Percentiles rank a stretch among this genome's conserved stretches.
Conservation (phyloP, 2,888 invertebrate genomes). For the Phengaris arion region DNA sequence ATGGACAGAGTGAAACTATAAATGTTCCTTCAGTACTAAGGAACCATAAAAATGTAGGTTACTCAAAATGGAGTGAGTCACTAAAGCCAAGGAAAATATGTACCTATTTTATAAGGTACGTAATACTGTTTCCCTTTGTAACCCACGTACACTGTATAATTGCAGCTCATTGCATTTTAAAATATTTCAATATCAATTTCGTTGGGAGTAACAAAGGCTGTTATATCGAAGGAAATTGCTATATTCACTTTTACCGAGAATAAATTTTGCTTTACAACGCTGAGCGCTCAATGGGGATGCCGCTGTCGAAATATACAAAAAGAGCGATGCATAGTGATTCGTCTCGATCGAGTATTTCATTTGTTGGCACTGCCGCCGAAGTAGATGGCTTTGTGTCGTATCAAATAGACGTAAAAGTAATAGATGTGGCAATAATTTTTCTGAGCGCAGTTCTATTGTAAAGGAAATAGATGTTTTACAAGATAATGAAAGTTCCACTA, state of each 20-base stretch:
- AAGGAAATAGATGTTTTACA: slow-evolving; percentile 21
- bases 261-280: slow-evolving; percentile 49
- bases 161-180: slow-evolving; percentile 32
- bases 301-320: slow-evolving; percentile 61
- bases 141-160: slow-evolving; percentile 25
- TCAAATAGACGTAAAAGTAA: slow-evolving; percentile 48
- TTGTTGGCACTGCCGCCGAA: slow-evolving; percentile 57
- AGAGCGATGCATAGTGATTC: slow-evolving; percentile 65
- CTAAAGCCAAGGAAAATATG: slow-evolving; percentile 2
- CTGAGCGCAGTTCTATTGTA: slow-evolving; percentile 18
- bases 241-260: slow-evolving; percentile 44
- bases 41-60: background rate
- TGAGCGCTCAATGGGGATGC: slow-evolving; percentile 53
- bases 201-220: slow-evolving; percentile 37
- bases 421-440: slow-evolving; percentile 44
- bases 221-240: slow-evolving; percentile 42
- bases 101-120: slow-evolving; percentile 5
- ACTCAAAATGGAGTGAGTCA: background rate
- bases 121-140: slow-evolving; percentile 22
- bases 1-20: too few species aligned
- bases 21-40: too few species aligned
- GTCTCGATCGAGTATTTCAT: slow-evolving; percentile 71
- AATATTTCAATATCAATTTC: slow-evolving; percentile 41
- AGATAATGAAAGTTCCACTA: slow-evolving; percentile 15
- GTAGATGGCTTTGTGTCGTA: slow-evolving; percentile 56